Evolutionary conservation across 2,113 vertebrate species (phyloP).

Genomic region (Columba livia): DNA sequence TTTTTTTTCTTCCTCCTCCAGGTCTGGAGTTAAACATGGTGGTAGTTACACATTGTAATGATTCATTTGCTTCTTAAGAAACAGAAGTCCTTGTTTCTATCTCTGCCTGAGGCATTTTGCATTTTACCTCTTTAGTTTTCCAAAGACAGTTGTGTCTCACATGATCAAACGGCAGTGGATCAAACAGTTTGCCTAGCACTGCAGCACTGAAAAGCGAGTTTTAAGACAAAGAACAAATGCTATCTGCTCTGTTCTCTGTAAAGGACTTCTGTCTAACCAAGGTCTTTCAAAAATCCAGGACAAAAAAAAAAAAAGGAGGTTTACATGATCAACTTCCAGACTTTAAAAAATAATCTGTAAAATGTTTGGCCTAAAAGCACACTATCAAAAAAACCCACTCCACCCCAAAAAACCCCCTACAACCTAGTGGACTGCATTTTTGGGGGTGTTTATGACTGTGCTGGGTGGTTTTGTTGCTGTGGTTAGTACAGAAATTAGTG

Average conservation of each 20-base stretch:
- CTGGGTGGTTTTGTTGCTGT: background rate
- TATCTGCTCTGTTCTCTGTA: background rate
- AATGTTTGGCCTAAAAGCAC: background rate
- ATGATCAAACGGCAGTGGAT: conserved; percentile 46
- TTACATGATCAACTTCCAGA: background rate
- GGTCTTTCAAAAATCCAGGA: background rate
- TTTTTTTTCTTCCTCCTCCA: background rate
- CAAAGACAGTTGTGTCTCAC: conserved; percentile 20
- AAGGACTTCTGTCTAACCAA: background rate
- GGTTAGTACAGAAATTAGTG: background rate
- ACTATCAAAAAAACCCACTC: background rate
- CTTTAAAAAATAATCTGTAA: background rate
- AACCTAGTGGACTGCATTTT: background rate
- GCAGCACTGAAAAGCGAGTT: conserved; percentile 1
- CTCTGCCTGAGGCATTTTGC: conserved; percentile 38
- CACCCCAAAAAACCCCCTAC: background rate
- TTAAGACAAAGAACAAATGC: background rate
- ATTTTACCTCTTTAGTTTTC: conserved; percentile 53
- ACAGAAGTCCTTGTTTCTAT: conserved; percentile 17
- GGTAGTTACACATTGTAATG: conserved; percentile 24
- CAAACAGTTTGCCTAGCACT: conserved; percentile 28
- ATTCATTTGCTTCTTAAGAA: conserved; percentile 46
- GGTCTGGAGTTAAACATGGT: conserved; percentile 42
- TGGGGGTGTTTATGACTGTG: background rate
- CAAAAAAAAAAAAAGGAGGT: background rate